A percentile compares a stretch with the other conserved stretches of the same genome.
These are phyloP conservation scores for Nestor notabilis DNA, from an alignment of 2,113 vertebrate species.

Conservation along the genomic window DNA sequence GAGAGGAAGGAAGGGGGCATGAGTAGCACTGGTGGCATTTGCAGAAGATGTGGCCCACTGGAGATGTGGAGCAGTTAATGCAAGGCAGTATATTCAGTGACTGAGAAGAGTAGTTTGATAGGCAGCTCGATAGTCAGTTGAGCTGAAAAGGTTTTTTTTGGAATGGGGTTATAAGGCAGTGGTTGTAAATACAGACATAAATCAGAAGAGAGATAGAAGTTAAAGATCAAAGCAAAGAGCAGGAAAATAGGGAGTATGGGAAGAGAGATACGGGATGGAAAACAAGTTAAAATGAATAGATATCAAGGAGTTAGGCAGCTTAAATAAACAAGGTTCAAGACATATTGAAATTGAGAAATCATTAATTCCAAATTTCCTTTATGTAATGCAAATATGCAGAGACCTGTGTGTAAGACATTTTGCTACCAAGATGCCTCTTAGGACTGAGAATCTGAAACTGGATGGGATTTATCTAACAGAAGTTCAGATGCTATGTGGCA, in stretches of 20 bases:
- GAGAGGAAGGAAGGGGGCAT: background rate
- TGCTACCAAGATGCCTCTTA: background rate
- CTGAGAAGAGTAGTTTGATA: background rate
- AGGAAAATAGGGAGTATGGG: background rate
- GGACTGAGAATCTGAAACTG: background rate
- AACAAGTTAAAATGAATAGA: background rate
- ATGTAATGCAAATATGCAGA: background rate
- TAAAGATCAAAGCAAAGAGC: slow-evolving; percentile 17
- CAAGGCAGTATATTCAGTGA: background rate
- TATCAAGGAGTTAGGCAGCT: background rate
- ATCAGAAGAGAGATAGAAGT: background rate
- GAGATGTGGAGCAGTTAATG: background rate
- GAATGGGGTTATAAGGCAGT: background rate
- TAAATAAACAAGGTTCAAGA: background rate
- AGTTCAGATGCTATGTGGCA: background rate
- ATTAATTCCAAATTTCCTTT: background rate
- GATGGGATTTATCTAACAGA: background rate
- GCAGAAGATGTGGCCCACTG: background rate
- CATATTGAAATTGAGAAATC: background rate
- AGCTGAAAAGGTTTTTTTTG: background rate
- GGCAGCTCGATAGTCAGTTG: background rate
- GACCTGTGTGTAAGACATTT: background rate
- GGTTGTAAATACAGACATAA: background rate
- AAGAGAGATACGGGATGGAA: background rate
- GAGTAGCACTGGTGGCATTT: background rate